These are phyloP conservation scores for Heliconius nattereri DNA, from an alignment of 1,140 invertebrate genomes.

Conservation along the genomic window DNA sequence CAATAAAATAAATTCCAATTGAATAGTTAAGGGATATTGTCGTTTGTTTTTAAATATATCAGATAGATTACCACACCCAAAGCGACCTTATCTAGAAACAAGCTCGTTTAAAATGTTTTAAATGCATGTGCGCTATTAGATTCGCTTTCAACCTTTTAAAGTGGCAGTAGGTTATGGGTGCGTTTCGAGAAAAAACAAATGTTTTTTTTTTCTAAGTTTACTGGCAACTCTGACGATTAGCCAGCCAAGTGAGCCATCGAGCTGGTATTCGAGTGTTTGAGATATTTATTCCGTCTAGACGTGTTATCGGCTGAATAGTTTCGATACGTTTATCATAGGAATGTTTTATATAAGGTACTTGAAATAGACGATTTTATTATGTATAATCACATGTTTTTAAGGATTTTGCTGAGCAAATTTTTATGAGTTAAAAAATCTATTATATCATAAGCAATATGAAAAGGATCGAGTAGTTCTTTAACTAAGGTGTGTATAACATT, in stretches of 20 bases:
- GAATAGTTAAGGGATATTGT: slow-evolving; percentile 14
- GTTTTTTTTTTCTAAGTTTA: slow-evolving; percentile 46
- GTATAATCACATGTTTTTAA: slow-evolving; percentile 3
- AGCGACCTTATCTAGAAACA: slow-evolving; percentile 55
- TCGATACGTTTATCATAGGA: slow-evolving; percentile 71
- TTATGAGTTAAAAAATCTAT: no score
- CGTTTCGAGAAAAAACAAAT: slow-evolving; percentile 61
- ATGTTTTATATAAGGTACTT: slow-evolving; percentile 71
- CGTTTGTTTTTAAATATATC: slow-evolving; percentile 14
- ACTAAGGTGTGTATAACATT: no score
- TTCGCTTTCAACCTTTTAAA: slow-evolving; percentile 78
- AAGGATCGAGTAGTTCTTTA: no score
- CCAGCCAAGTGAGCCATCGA: slow-evolving; percentile 79
- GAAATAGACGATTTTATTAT: slow-evolving; percentile 37
- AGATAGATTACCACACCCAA: slow-evolving; percentile 50
- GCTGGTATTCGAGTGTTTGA: slow-evolving; percentile 74
- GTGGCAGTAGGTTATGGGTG: slow-evolving; percentile 68
- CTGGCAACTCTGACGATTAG: slow-evolving; percentile 71
- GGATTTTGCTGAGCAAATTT: slow-evolving; percentile 7
- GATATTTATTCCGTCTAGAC: slow-evolving; percentile 79
- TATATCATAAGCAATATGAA: no score
- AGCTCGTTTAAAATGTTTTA: slow-evolving; percentile 60
- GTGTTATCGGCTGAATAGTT: slow-evolving; percentile 64
- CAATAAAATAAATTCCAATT: slow-evolving; percentile 17
- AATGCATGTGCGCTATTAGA: slow-evolving; percentile 71